Conservation (phyloP, 2,113 vertebrate species). For the Vimba vimba region DNA sequence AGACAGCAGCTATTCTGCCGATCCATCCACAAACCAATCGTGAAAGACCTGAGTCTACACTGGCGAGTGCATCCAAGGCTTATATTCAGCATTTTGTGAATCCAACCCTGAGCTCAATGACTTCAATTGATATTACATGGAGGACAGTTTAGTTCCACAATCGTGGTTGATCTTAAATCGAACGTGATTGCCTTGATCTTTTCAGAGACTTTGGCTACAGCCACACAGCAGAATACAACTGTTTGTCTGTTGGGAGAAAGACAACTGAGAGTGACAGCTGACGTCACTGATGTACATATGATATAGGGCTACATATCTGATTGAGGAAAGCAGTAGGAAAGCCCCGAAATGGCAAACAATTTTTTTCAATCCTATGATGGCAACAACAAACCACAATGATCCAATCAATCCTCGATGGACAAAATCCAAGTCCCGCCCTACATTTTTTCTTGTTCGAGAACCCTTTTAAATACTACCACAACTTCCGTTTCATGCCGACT, state of each 20-base stretch:
- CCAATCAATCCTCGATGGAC: too few species aligned
- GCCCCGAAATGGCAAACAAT: background rate
- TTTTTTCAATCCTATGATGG: background rate
- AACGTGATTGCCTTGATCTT: background rate
- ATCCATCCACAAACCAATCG: constrained; percentile 23
- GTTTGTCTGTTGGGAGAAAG: background rate
- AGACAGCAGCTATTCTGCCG: constrained; percentile 27
- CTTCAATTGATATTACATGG: background rate
- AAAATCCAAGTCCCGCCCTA: too few species aligned
- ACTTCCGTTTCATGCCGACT: too few species aligned
- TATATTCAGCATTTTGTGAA: constrained; percentile 13
- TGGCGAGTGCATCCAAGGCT: background rate
- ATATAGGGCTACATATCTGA: background rate
- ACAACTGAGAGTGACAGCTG: background rate
- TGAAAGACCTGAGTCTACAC: background rate
- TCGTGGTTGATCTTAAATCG: background rate
- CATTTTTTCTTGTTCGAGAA: too few species aligned
- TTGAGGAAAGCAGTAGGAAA: background rate
- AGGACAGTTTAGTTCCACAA: background rate
- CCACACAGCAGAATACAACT: background rate
- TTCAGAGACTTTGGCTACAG: background rate
- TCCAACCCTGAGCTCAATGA: background rate
- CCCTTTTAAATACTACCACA: too few species aligned
- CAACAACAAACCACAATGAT: too few species aligned
- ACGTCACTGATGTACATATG: background rate